Base-by-base conservation (phyloP, 2,113 vertebrate genomes). In the Euleptes europaea region DNA sequence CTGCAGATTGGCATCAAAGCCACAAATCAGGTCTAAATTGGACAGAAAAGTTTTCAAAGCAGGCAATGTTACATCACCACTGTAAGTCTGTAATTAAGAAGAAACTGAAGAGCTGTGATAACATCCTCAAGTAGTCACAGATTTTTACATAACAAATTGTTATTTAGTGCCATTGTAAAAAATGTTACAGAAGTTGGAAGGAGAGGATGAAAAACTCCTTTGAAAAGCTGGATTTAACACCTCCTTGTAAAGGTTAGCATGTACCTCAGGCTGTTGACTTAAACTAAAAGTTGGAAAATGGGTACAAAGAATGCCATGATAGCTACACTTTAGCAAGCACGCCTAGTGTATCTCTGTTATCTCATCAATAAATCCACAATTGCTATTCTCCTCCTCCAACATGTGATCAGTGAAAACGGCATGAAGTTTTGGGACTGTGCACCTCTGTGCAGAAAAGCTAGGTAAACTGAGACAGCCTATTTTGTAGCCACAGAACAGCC, bases 1-100 rank as follows among this genome's bases (percentile, higher is more conserved):
- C 1, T 44, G 28, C 0, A 0, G 17, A 35, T 67, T 72, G 17
- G 38, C 4, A 1, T 11, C 1, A 21, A 0, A 49, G 4, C 51
- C 23, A 63, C 0, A 2, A 67, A 86, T 1, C 23, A 40, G 2
- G 38, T 80, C 49, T 67, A 79, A 26, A 63, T 63, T 26, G 51
- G 21, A 72, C 1, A 4, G 26, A 21, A 69, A 54, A 5, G 42
- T 42, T 63, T 82, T 71, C n/a, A 71, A 51, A 54, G 40, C 42
- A 69, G 33, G 33, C 38, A 10, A 28, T 54, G 35, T 71, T 70
- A 28, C 19, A 13, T 40, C 31, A 33, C 4, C 15, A 23, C 15
- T 75, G 28, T 8, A 66, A 44, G n/a, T 66, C 4, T 57, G 33
- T 77, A 77, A 65, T 12, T 78, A 28, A 42, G 11, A 63, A 28